Evolutionary conservation across 2,888 invertebrate genomes (phyloP), one percentile per base, ranked within the genome.

Genomic region (Loripinus fragilis): DNA sequence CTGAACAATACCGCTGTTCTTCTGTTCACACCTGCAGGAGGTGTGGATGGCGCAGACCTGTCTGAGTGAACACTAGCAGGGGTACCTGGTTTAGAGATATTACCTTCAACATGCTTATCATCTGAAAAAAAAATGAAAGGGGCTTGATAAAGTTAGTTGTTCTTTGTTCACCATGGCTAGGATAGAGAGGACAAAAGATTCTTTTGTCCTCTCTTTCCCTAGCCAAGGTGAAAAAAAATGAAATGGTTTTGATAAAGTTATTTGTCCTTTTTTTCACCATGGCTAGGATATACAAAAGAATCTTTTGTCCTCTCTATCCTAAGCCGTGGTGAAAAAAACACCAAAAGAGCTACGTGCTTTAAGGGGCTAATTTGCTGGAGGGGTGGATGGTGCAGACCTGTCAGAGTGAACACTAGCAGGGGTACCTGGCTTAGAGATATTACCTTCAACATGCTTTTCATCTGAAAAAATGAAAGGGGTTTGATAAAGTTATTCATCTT

Each of bases 1-100:
- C 96, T 96, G 88, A 97, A 96, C 41, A 97, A 93, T 35, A 97
- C 96, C n/a, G 97, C 96, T 30, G 96, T 97, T 89, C 97, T 92
- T 38, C 96, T 94, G 91, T 96, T 96, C 10, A 96, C 96, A 3
- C 94, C 94, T 0, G 95, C 95, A 0, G 95, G 95, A 30, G 90
- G 88, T 7, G 88, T 86, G 50, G 83, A 86, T 0, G 87, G 76
- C 8, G 81, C 75, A 8, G 84, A 81, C 33, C 67, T 38, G 41
- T 83, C 83, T 38, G 80, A 78, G 66, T 72, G 71, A 1, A 78
- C 71, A 70, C 80, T 83, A 0, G 80, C 76, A 55, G 83, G 80
- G 23, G 83, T 80, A 23, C 76, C 74, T 1, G 83, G 83, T 70
- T 80, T 83, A 7, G 78, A 76, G 8, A 67, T 52, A n/a, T 48